Conservation (phyloP, 2,888 invertebrate species). For the Punctoribates punctum region DNA sequence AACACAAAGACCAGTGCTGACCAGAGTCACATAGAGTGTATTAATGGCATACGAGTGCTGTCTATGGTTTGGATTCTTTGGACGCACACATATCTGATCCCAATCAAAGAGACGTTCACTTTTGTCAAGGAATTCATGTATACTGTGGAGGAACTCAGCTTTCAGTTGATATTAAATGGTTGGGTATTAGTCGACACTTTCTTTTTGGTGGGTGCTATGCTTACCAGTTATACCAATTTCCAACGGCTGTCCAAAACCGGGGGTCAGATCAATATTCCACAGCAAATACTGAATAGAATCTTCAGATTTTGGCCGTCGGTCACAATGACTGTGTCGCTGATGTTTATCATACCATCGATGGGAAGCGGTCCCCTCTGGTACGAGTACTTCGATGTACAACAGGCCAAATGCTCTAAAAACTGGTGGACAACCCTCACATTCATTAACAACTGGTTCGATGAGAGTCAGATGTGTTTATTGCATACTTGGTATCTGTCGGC, state of each 20-base stretch:
- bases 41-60: conserved; percentile 46
- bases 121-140: conserved; percentile 34
- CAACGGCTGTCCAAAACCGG: conserved; percentile 40
- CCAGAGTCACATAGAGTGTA: conserved; percentile 44
- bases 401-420: conserved; percentile 46
- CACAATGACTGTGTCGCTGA: conserved; percentile 42
- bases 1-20: conserved; percentile 35
- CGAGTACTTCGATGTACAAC: conserved; percentile 46
- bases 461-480: conserved; percentile 46
- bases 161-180: conserved; percentile 47
- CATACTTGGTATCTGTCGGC: conserved; percentile 49
- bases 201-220: conserved; percentile 47
- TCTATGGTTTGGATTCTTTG: conserved; percentile 47
- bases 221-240: conserved; percentile 43
- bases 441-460: conserved; percentile 48
- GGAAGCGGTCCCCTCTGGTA: conserved; percentile 48
- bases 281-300: conserved; percentile 45
- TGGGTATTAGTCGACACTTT: conserved; percentile 48
- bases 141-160: conserved; percentile 43
- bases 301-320: conserved; percentile 46
- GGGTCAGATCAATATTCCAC: conserved; percentile 44
- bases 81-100: conserved; percentile 45
- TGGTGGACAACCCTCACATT: conserved; percentile 49
- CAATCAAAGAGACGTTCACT: conserved; percentile 42
- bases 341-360: conserved; percentile 47